Evolutionary conservation across 2,797 vertebrate species (phyloP).

Genomic region (Mycteria americana): DNA sequence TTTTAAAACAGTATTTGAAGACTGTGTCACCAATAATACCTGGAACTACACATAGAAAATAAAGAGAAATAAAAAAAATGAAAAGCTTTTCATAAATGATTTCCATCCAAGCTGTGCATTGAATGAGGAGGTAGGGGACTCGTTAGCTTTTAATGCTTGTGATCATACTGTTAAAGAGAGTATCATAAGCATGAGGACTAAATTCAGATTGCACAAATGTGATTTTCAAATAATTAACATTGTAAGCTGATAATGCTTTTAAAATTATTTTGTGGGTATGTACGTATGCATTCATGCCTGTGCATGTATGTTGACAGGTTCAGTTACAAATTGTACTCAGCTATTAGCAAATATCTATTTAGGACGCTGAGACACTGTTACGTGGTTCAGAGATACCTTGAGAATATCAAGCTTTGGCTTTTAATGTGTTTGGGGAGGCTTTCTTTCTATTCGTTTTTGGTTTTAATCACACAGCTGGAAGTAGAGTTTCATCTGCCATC

Average conservation of each 20-base stretch:
- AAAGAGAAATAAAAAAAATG: neutral
- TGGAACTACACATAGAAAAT: neutral
- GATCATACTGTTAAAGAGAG: neutral
- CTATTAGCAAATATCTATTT: neutral
- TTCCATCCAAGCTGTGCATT: neutral
- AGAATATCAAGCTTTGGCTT: neutral
- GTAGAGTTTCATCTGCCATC: neutral
- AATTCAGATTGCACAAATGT: neutral
- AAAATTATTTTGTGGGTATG: neutral
- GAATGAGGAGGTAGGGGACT: neutral
- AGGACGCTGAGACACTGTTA: neutral
- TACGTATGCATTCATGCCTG: neutral
- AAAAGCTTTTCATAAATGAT: neutral
- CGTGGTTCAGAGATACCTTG: neutral
- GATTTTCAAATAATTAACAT: neutral
- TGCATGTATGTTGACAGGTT: neutral
- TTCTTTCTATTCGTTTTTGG: neutral
- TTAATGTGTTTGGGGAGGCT: neutral
- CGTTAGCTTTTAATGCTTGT: neutral
- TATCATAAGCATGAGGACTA: neutral
- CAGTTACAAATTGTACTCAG: neutral
- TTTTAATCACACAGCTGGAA: neutral
- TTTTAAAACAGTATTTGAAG: neutral
- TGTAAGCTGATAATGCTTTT: neutral
- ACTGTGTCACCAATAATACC: neutral